phyloP scores from a whole-genome alignment of 1,140 invertebrate genomes.

The Thrips palmi region DNA sequence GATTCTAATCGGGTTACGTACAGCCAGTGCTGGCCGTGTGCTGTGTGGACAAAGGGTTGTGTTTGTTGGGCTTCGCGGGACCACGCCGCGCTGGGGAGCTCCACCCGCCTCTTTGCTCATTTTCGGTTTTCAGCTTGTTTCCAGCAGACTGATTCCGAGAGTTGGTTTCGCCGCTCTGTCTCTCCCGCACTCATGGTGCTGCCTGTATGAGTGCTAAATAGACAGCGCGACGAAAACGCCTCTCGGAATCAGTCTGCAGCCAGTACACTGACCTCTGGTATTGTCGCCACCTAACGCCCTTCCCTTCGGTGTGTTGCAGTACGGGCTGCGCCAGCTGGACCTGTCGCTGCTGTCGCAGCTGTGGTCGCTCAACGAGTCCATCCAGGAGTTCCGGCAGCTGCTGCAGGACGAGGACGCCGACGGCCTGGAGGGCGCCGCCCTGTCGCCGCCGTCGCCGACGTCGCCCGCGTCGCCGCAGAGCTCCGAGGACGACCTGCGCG shows the following conservation, averaged over 20 bases:
- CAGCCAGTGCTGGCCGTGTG: no score
- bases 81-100: no score
- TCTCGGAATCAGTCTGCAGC: background rate
- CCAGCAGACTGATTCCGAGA: no score
- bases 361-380: slow-evolving; percentile 73
- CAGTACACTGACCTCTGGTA: background rate
- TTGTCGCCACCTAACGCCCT: background rate
- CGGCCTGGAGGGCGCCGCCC: slow-evolving; percentile 30
- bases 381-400: slow-evolving; percentile 64
- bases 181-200: background rate
- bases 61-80: no score
- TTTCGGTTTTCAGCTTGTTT: no score
- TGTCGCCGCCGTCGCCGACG: slow-evolving; percentile 35
- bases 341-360: slow-evolving; percentile 67
- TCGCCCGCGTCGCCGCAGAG: no score
- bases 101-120: no score
- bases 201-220: background rate
- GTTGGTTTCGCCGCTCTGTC: no score
- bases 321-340: slow-evolving; percentile 63
- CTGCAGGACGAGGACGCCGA: slow-evolving; percentile 49
- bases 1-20: no score
- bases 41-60: no score
- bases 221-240: background rate
- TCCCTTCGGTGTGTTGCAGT: slow-evolving; percentile 34
- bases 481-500: no score